Base-by-base conservation (phyloP, 2,113 vertebrate genomes). In the Anarrhichthys ocellatus region DNA sequence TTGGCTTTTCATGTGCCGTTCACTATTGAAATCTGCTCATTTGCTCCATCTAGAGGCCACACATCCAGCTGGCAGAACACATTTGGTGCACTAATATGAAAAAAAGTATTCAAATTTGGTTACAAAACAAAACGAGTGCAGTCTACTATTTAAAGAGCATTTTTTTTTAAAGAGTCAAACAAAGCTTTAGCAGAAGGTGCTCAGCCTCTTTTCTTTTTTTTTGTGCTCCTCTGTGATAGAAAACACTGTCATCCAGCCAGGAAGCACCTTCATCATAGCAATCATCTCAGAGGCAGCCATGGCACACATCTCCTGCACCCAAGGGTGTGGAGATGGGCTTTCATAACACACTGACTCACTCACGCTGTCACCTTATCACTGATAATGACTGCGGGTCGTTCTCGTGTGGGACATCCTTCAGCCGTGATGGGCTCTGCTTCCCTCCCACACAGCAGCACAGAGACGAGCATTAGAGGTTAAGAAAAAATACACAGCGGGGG, bases 371-470 rank as follows among this genome's bases (percentile, higher is more conserved):
- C 77, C 84, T 87, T 74, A 88, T 89, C 87, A 76, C 44, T 69
- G 87, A 78, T 87, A 84, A 92, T 65, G 82, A 88, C 82, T 81
- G 68, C 7, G 50, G 86, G 76, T 90, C 71, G 58, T 87, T 54
- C 85, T 78, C 6, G 22, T 88, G 81, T 48, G 80, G 84, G 88
- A 84, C 88, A 90, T 89, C 83, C 73, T 82, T 90, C 81, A 87
- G 78, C 69, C 15, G 18, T 17, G 84, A 83, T 72, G 82, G 84
- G 81, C 74, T 86, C 76, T 10, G 61, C 75, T 69, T 89, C 74
- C 68, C 88, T 88, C 87, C 87, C 87, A 90, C 80, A 44, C 71
- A 52, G 79, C 78, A 62, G 78, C 82, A 54, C 78, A 69, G 78
- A 83, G 75, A 76, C 59, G 1, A 87, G 79, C 48, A 40, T 82